A percentile compares a stretch with the other conserved stretches of the same genome.
Evolutionary conservation across 2,113 vertebrate species (phyloP).

Genomic region (Lophius piscatorius): DNA sequence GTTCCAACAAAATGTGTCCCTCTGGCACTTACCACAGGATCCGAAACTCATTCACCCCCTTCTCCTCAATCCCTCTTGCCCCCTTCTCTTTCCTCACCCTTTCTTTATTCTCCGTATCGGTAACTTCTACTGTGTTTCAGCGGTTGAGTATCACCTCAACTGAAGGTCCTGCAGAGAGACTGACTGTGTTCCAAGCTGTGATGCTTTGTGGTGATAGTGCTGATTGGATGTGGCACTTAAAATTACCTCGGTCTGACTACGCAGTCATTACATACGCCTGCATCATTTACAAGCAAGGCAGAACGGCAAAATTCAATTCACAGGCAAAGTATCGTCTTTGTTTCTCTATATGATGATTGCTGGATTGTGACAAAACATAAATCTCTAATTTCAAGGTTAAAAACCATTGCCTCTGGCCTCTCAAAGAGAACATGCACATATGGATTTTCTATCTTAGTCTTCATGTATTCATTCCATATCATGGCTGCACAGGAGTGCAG

Average conservation of each 20-base stretch:
- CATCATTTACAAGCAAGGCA: slow-evolving; percentile 69
- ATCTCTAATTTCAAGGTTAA: slow-evolving; percentile 58
- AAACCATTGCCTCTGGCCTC: slow-evolving; percentile 23
- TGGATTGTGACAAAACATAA: slow-evolving; percentile 60
- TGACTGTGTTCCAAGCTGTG: slow-evolving; percentile 48
- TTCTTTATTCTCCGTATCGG: slow-evolving; percentile 35
- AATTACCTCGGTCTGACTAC: slow-evolving; percentile 63
- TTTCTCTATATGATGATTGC: slow-evolving; percentile 61
- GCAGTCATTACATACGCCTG: slow-evolving; percentile 65
- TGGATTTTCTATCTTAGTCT: slow-evolving; percentile 47
- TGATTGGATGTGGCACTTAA: slow-evolving; percentile 75
- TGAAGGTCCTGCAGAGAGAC: slow-evolving; percentile 39
- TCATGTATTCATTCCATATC: slow-evolving; percentile 3
- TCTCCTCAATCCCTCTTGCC: slow-evolving; percentile 23
- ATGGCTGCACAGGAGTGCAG: slow-evolving; percentile 1
- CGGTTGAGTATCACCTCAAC: slow-evolving; percentile 52
- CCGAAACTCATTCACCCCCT: slow-evolving; percentile 46
- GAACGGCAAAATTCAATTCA: slow-evolving; percentile 59
- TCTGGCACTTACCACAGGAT: slow-evolving; percentile 73
- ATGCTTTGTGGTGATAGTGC: slow-evolving; percentile 59
- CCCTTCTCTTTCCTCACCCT: slow-evolving; percentile 42
- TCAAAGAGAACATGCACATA: slow-evolving; percentile 15
- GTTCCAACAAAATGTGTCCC: slow-evolving; percentile 73
- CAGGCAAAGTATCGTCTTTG: slow-evolving; percentile 70
- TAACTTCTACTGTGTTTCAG: slow-evolving; percentile 52